These are phyloP conservation scores for Lytechinus variegatus DNA, from an alignment of 35 echinoderm and acorn worm genomes.

Conservation along the genomic window DNA sequence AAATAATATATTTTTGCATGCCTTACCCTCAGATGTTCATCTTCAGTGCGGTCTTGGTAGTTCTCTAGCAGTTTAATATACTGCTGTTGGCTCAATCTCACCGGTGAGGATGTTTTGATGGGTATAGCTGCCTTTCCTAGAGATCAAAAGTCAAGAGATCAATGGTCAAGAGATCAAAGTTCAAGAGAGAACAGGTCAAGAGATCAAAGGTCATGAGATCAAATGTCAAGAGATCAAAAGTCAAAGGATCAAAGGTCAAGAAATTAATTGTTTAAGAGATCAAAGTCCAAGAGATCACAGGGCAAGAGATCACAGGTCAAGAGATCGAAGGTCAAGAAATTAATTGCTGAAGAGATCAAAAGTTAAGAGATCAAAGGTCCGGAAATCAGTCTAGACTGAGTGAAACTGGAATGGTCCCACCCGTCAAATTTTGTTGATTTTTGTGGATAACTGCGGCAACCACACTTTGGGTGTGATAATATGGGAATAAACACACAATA, in stretches of 20 bases:
- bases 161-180: neutral
- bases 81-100: conserved; percentile 13
- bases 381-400: neutral
- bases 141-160: neutral
- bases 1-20: neutral
- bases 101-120: neutral
- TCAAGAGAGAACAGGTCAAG: neutral
- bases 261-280: neutral
- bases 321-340: neutral
- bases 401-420: neutral
- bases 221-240: too few relatives aligned
- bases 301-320: neutral
- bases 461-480: too few relatives aligned
- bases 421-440: too few relatives aligned
- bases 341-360: too few relatives aligned
- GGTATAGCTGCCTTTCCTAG: neutral
- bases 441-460: too few relatives aligned
- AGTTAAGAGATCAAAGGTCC: neutral
- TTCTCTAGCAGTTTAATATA: conserved; percentile 21
- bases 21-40: conserved; percentile 37
- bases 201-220: neutral
- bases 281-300: too few relatives aligned
- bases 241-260: neutral
- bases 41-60: conserved; percentile 16
- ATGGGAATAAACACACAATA: too few relatives aligned